Conservation (phyloP, 2,888 invertebrate genomes). For the Smittia sp. region DNA sequence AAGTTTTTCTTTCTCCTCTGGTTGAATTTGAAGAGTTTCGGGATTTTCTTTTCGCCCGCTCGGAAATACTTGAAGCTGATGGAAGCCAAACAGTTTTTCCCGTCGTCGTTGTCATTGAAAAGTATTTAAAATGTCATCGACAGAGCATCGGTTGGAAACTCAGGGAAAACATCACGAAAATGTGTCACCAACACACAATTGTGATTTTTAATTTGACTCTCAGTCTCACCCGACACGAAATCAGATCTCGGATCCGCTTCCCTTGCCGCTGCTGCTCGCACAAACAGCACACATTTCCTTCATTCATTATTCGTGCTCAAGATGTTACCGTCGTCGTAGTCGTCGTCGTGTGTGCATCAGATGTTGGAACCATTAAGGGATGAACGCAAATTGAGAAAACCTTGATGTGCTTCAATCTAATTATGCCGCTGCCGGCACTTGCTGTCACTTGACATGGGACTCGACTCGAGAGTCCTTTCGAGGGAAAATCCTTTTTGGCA, state of each 20-base stretch:
- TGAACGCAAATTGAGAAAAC: conserved; percentile 17
- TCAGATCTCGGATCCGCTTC: not conserved
- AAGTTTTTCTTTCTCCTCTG: not conserved
- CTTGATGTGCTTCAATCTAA: conserved; percentile 23
- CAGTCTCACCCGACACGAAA: not conserved
- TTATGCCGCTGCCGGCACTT: not conserved
- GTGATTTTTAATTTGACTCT: conserved; percentile 15
- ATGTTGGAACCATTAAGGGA: conserved; percentile 35
- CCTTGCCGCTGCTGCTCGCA: not conserved
- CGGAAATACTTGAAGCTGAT: not conserved
- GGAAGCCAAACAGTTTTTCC: not conserved
- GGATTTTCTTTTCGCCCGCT: not conserved
- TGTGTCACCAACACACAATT: conserved; percentile 32
- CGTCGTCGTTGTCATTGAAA: not conserved
- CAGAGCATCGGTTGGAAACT: conserved; percentile 2
- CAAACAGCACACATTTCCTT: conserved; percentile 24
- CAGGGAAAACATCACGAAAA: conserved; percentile 34
- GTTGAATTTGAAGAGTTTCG: not conserved
- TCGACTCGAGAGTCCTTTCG: not conserved
- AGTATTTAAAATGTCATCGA: conserved; percentile 36
- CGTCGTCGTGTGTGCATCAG: conserved; percentile 6
- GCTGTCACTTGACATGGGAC: not conserved
- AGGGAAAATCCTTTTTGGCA: not conserved
- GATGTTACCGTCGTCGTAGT: conserved; percentile 14
- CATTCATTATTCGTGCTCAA: conserved; percentile 39